Percentiles rank a stretch among this genome's conserved stretches.
Conservation (phyloP, 2,797 vertebrate species). For the Chromobotia macracanthus region DNA sequence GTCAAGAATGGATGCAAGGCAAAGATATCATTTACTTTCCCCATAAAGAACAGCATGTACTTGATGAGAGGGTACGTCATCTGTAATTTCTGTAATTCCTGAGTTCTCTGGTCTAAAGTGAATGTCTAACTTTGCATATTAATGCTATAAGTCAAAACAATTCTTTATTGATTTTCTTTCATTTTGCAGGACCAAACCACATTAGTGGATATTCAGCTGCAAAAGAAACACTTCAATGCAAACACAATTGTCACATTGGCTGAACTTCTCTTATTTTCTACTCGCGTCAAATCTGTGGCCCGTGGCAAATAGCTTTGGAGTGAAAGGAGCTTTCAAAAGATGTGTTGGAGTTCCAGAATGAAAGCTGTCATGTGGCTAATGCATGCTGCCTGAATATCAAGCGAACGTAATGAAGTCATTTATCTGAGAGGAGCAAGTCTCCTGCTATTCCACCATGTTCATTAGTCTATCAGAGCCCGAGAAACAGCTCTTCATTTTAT, state of each 20-base stretch:
- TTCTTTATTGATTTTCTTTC: conserved; percentile 41
- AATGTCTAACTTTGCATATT: conserved; percentile 66
- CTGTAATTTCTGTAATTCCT: conserved; percentile 34
- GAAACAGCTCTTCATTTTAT: conserved; percentile 67
- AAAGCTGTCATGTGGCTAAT: conserved; percentile 67
- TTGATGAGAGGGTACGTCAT: conserved; percentile 19
- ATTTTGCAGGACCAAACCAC: conserved; percentile 45
- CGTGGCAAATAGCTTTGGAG: conserved; percentile 59
- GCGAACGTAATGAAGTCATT: conserved; percentile 79
- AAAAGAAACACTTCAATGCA: conserved; percentile 36
- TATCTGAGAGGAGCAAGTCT: conserved; percentile 78
- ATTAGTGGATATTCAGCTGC: conserved; percentile 49
- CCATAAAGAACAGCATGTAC: conserved; percentile 5
- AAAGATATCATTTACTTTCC: conserved; percentile 4
- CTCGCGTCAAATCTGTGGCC: conserved; percentile 32
- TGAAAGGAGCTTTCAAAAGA: conserved; percentile 62
- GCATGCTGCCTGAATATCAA: conserved; percentile 77
- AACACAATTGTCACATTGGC: conserved; percentile 51
- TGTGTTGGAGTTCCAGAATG: conserved; percentile 66
- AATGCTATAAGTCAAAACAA: conserved; percentile 67
- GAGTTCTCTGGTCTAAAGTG: conserved; percentile 4
- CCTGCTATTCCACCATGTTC: conserved; percentile 76
- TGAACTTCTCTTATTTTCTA: conserved; percentile 48
- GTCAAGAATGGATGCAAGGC: conserved; percentile 8
- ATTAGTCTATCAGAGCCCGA: conserved; percentile 76